phyloP scores from a whole-genome alignment of 1,140 invertebrate genomes.

The Bathynomus jamesi region DNA sequence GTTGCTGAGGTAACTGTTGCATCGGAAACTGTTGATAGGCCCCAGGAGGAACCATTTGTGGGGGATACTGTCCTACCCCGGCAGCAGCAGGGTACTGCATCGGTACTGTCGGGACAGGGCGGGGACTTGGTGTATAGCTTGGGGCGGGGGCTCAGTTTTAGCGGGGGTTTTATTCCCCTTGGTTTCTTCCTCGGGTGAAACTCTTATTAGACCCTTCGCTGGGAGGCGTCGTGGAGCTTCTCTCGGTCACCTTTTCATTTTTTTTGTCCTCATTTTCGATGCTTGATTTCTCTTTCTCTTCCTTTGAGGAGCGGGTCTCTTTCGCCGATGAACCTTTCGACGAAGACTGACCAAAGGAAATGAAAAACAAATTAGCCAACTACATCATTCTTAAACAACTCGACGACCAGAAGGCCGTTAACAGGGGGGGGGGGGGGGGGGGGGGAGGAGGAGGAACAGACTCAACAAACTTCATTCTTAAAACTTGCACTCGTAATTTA shows the following conservation, averaged over 20 bases:
- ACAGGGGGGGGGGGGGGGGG: too few relatives aligned
- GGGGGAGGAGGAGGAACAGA: too few relatives aligned
- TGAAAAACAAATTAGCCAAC: too few relatives aligned
- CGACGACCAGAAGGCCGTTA: too few relatives aligned
- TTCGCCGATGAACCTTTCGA: too few relatives aligned
- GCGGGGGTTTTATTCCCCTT: not conserved
- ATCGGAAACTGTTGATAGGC: constrained; percentile 19
- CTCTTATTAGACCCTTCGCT: not conserved
- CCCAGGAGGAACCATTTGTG: constrained; percentile 21
- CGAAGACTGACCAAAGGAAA: too few relatives aligned
- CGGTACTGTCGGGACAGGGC: constrained; percentile 8
- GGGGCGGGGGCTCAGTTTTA: not conserved
- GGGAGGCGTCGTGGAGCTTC: not conserved
- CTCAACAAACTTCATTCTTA: too few relatives aligned
- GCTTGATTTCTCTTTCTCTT: not conserved
- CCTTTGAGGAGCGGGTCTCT: not conserved
- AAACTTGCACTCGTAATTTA: too few relatives aligned
- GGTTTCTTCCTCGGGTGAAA: not conserved
- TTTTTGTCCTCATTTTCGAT: not conserved
- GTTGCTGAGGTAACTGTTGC: constrained; percentile 14
- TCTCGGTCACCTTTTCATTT: not conserved
- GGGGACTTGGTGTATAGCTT: too few relatives aligned
- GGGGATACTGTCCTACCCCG: not conserved
- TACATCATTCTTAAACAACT: too few relatives aligned
- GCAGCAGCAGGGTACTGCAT: not conserved